Base-by-base conservation (phyloP, 2,797 vertebrate genomes). In the Poeciliopsis gracilis region DNA sequence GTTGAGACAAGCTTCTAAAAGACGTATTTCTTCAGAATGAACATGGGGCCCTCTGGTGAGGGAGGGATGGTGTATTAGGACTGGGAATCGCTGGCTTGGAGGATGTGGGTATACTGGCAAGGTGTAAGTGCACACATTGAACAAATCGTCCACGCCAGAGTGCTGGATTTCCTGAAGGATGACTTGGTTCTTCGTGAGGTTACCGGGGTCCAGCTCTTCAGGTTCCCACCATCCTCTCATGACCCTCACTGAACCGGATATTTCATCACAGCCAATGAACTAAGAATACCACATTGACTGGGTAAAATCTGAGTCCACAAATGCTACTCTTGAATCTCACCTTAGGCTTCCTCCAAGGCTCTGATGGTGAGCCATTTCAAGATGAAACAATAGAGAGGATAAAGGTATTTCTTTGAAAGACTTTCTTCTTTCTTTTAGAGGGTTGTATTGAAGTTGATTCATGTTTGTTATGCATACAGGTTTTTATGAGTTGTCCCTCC, bases 391-490 rank as follows among this genome's bases (percentile, higher is more conserved):
- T 90, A 78, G 72, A 49, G 81, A 87, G 88, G 91, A 92, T 92
- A 89, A 94, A 91, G 76, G 75, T 74, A 87, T 91, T 87, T 91
- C 90, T 93, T 93, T 93, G 86, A 93, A 92, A 91, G 80, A 86
- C 86, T 79, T 92, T 91, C 83, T 91, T 93, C 87, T 94, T 90
- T 91, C 77, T 76, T 77, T 86, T 84, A 82, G 77, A 85, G 78
- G 86, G 85, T 88, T 87, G 83, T 92, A 92, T 93, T 94, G 93
- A 94, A 92, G 93, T 91, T 86, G 89, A 93, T 92, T 93, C 86
- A 87, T 92, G 86, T 94, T 92, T 93, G 93, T 92, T 91, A 36
- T 93, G 90, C 90, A 92, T 90, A 93, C 92, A 91, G 63, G 77
- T 90, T 91, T 92, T 92, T 92, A 90, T 90, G 87, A 84, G 82